Base-by-base conservation (phyloP, 2,888 invertebrate genomes). In the Drosophila atroscutellata region DNA sequence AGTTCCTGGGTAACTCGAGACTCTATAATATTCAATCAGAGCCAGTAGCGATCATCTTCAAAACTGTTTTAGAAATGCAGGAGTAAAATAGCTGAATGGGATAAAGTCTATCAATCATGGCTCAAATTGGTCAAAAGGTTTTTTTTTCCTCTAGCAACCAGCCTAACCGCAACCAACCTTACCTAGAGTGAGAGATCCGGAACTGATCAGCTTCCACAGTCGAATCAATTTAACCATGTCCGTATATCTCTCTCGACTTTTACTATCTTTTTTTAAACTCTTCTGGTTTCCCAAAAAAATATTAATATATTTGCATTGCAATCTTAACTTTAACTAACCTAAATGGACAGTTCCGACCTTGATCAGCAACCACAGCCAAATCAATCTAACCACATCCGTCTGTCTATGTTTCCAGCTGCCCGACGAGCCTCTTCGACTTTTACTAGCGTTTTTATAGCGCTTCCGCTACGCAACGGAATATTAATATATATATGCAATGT, bases 401-500 rank as follows among this genome's bases (percentile, higher is more conserved):
- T 24, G 15, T 24, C 15, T 45, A 15, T 4, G 24, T 45, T 45
- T 24, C 45, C 45, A 15, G 45, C 45, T 45, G 24, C 45, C 15
- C 7, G 4, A 45, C 15, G 4, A 45, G 24, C 24, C 15, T 3
- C 24, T 24, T 24, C 24, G 24, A 15, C 24, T 24, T 45, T 45
- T 45, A 45, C 45, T 45, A 24, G 15, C 45, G 15, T 24, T 45
- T 45, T 45, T 45, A 45, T 45, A 15, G 24, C 24, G 45, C 26
- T 45, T 45, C 15, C 45, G 45, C 15, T 24, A 45, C 45, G 24
- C 54, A 58, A 70, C 57, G 39, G n/a, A n/a, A 49, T 34, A 69
- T 70, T 34, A 49, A 36, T 39, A 64, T 68, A 64, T 68, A 76
- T 52, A 39, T 39, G n/a, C 60, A 56, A 30, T 75, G 11, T 6